These are phyloP conservation scores for Mus pahari DNA, from an alignment of 2,113 vertebrate genomes.

Conservation along the genomic window DNA sequence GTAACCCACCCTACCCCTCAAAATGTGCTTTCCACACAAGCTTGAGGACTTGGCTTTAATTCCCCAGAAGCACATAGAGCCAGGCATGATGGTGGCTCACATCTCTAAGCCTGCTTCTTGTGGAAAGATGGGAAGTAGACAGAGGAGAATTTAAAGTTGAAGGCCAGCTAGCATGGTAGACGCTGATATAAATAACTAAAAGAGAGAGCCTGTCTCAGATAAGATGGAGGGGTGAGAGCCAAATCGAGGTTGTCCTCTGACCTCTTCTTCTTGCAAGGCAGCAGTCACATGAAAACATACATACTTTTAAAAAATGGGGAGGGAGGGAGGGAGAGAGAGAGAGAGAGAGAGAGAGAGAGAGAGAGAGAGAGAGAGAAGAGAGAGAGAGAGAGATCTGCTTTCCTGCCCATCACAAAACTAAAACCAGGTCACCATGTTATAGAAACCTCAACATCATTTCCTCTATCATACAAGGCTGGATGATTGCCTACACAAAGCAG, in stretches of 20 bases:
- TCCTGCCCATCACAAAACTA: neutral
- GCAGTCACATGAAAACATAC: neutral
- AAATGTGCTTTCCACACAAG: neutral
- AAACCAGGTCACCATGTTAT: constrained; percentile 1
- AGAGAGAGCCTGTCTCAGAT: neutral
- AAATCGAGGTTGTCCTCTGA: neutral
- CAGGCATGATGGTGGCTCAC: too few species aligned
- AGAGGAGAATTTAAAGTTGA: too few species aligned
- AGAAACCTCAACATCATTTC: constrained; percentile 13
- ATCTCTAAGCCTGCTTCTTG: neutral
- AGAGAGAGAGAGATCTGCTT: neutral
- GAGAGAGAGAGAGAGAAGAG: neutral
- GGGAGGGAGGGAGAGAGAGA: neutral
- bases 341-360: neutral
- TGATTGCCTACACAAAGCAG: neutral
- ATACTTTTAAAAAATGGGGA: too few species aligned
- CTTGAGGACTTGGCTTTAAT: neutral
- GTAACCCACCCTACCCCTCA: neutral
- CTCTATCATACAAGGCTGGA: neutral
- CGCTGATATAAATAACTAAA: neutral
- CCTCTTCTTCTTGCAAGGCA: neutral
- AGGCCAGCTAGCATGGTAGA: neutral
- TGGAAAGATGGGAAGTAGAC: neutral
- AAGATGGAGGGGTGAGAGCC: neutral
- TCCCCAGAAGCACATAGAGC: neutral